Evolutionary conservation across 1,140 invertebrate species (phyloP), one percentile per base, ranked within the genome.

Genomic region (Tetragonula clypearis): DNA sequence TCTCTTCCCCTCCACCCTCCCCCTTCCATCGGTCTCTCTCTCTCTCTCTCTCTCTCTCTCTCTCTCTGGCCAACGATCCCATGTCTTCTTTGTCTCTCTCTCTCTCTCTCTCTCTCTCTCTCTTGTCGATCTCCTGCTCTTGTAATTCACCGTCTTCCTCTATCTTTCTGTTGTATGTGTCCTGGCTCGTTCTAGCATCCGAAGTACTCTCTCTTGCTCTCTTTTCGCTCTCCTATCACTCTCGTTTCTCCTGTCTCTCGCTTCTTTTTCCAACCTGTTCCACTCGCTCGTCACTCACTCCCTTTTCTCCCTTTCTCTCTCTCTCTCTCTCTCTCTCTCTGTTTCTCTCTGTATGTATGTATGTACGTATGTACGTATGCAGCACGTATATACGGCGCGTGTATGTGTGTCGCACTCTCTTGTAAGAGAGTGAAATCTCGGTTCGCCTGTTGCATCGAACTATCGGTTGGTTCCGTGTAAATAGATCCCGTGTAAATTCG

Each of bases 361-460:
- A 2, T 26, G 6, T 30, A 30, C 15, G 6, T 66, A 23, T 1
- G 8, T 60, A 8, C 9, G 1, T 9, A 21, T 21, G 19, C 21
- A 21, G 41, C 8, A 60, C 8, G 1, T 60, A 6, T 60, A 19
- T 60, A 60, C 9, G 15, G 30, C 2, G 35, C 35, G 0, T 66
- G 15, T 66, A 8, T 55, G 2, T 35, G 35, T 66, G 55, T 85
- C 77, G 65, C n/a, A 72, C 53, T 77, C 84, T 71, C 72, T 85
- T 85, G 86, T 82, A 85, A 85, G 84, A 81, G 86, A 85, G 84
- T 49, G 83, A 85, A 85, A 87, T 81, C 82, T 85, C 83, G 75
- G 82, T 56, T 79, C 65, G 84, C 86, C 86, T 85, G 86, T 87
- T 87, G 86, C 86, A 84, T 72, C 86, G 30, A 75, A 86, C 76